A percentile compares a stretch with the other conserved stretches of the same genome.
These are phyloP conservation scores for Pseudococcus viburni DNA, from an alignment of 2,888 invertebrate species.

Conservation along the genomic window DNA sequence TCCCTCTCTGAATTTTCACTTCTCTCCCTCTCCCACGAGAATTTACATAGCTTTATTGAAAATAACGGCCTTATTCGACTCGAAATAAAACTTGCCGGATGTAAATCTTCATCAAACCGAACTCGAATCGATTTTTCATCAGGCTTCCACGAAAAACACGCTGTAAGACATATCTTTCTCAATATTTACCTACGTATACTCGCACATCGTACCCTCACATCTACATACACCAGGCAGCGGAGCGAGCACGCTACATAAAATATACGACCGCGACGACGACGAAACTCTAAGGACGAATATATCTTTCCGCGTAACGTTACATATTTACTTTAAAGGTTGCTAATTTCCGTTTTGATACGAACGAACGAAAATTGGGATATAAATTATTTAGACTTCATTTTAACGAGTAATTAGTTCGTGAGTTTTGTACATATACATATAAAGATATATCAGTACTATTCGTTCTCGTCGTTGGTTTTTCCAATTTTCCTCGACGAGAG, in stretches of 20 bases:
- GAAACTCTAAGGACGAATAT: conserved; percentile 48
- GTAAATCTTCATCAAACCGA: conserved; percentile 5
- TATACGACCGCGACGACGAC: conserved; percentile 20
- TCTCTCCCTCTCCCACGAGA: no score
- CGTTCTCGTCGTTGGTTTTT: not conserved
- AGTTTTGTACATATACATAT: not conserved
- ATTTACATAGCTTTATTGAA: no score
- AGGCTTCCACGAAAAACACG: not conserved
- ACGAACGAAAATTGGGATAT: conserved; percentile 25
- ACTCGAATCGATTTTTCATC: not conserved
- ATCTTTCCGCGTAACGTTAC: conserved; percentile 26
- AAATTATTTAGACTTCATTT: conserved; percentile 50
- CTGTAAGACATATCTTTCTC: not conserved
- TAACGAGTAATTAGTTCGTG: conserved; percentile 50
- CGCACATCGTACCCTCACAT: not conserved
- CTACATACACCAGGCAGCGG: not conserved
- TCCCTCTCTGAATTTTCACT: no score
- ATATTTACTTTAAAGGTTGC: conserved; percentile 50
- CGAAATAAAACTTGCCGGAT: not conserved
- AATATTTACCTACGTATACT: not conserved
- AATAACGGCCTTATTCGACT: no score
- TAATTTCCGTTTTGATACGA: conserved; percentile 33
- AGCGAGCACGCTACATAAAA: not conserved
- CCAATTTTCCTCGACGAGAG: not conserved
- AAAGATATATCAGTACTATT: not conserved